These are phyloP conservation scores for Phycodurus eques DNA, from an alignment of 2,113 vertebrate genomes.

Conservation along the genomic window DNA sequence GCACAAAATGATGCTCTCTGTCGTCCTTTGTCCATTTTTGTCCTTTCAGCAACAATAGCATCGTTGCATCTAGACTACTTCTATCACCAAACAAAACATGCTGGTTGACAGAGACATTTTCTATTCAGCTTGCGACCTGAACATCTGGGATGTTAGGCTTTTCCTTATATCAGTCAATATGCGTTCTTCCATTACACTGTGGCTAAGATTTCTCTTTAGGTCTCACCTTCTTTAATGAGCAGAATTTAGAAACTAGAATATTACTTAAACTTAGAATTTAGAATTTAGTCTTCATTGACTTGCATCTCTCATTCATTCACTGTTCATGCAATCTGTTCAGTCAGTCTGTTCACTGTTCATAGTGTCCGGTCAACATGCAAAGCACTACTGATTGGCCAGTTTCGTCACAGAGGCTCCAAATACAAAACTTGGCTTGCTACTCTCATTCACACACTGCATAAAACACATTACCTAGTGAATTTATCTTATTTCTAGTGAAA, in stretches of 20 bases:
- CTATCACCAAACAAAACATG: background rate
- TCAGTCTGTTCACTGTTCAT: background rate
- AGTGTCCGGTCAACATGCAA: no score
- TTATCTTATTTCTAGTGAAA: no score
- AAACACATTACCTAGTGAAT: no score
- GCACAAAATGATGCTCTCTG: conserved; percentile 29
- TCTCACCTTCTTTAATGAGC: background rate
- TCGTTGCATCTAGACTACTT: background rate
- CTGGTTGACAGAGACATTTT: background rate
- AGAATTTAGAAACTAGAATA: background rate
- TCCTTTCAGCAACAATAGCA: background rate
- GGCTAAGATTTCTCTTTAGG: background rate
- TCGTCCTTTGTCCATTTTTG: background rate
- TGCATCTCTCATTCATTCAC: background rate
- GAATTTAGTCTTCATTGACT: background rate
- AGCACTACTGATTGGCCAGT: background rate
- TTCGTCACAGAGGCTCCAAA: background rate
- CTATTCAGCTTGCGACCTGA: background rate
- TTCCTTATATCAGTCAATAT: background rate
- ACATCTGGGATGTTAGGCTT: background rate
- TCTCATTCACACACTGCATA: no score
- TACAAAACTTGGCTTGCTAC: no score
- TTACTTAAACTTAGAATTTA: no score
- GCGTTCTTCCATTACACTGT: background rate
- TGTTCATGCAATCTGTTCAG: background rate